Percentiles rank a stretch among this genome's conserved stretches.
Evolutionary conservation across 1,140 invertebrate species (phyloP).

Genomic region (Gryon sp.): DNA sequence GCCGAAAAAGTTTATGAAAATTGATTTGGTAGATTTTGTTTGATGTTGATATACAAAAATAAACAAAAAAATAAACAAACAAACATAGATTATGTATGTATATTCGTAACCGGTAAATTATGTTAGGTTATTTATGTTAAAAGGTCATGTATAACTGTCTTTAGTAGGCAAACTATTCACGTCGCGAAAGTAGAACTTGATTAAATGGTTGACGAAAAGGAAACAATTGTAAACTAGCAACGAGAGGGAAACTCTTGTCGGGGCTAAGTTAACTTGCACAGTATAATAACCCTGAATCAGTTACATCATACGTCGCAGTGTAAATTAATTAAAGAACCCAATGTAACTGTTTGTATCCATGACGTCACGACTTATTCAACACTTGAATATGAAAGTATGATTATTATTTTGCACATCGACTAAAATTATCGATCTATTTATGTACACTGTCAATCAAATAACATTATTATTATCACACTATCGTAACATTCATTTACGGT

Average conservation of each 20-base stretch:
- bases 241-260: not conserved
- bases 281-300: slow-evolving; percentile 24
- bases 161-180: slow-evolving; percentile 24
- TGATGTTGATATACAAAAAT: too few species aligned
- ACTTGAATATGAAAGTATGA: too few species aligned
- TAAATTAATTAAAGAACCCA: slow-evolving; percentile 22
- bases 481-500: too few species aligned
- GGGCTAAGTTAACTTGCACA: slow-evolving; percentile 6
- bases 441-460: too few species aligned
- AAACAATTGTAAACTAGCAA: slow-evolving; percentile 8
- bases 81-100: not conserved
- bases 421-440: too few species aligned
- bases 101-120: slow-evolving; percentile 21
- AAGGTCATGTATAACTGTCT: slow-evolving; percentile 37
- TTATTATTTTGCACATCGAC: too few species aligned
- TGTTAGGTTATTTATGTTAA: slow-evolving; percentile 29
- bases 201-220: slow-evolving; percentile 23
- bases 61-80: too few species aligned
- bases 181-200: slow-evolving; percentile 36
- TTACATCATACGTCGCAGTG: slow-evolving; percentile 3
- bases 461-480: too few species aligned
- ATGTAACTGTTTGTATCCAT: slow-evolving; percentile 5
- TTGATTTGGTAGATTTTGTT: too few species aligned
- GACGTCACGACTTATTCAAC: slow-evolving; percentile 9
- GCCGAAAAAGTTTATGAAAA: too few species aligned